Conservation (phyloP, 30 jellyfish, hydroid and myxozoan species). For the Nemopilema nomurai region DNA sequence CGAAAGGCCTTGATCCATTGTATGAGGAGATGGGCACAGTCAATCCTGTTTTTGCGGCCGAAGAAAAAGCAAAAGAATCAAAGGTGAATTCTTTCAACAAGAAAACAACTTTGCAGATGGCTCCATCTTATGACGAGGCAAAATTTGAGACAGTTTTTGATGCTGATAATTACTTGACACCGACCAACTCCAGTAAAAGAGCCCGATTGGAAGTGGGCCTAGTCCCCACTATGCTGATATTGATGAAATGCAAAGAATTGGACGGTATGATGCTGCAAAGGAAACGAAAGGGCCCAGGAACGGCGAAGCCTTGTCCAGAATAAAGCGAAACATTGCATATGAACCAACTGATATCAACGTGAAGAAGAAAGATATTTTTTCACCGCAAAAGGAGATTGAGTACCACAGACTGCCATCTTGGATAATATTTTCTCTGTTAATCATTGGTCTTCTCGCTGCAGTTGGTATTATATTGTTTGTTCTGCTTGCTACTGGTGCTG, state of each 20-base stretch:
- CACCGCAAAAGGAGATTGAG: background rate
- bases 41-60: conserved; percentile 4
- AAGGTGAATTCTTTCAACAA: conserved; percentile 1
- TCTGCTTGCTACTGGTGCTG: conserved; percentile 9
- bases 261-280: background rate
- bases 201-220: conserved; percentile 1
- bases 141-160: background rate
- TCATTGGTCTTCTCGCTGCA: conserved; percentile 15
- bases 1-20: background rate
- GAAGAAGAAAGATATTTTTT: background rate
- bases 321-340: conserved; percentile 10
- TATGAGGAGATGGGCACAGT: conserved; percentile 32
- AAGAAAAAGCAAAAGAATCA: background rate
- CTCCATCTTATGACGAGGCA: background rate
- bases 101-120: background rate
- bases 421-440: conserved; percentile 2
- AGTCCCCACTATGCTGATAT: background rate
- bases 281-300: background rate
- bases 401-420: conserved; percentile 20
- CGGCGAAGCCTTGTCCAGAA: conserved; percentile 4
- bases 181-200: background rate
- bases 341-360: conserved; percentile 27
- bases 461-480: conserved; percentile 1
- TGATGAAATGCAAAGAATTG: background rate
- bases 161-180: conserved; percentile 25